These are phyloP conservation scores for Zosterops lateralis DNA, from an alignment of 2,113 vertebrate genomes.

Conservation along the genomic window DNA sequence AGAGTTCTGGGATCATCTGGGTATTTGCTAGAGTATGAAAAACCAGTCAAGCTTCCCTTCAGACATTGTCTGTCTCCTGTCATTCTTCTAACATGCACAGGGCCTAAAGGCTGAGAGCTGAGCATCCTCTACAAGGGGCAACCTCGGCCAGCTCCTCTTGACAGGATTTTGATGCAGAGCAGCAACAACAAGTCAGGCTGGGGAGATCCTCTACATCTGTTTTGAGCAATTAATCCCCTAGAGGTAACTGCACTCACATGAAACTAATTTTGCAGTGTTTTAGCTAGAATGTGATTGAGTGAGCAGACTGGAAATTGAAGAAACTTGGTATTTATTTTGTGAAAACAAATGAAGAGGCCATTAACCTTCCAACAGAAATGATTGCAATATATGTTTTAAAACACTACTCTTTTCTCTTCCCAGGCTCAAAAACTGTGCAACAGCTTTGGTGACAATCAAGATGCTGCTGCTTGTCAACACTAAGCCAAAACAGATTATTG, in stretches of 20 bases:
- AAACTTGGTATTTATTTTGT: conserved; percentile 30
- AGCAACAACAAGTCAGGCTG: neutral
- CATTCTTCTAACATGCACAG: neutral
- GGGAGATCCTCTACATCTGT: conserved; percentile 34
- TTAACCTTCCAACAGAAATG: conserved; percentile 6
- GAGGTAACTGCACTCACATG: conserved; percentile 39
- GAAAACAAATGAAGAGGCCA: conserved; percentile 44
- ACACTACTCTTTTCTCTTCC: neutral
- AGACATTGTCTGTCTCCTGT: neutral
- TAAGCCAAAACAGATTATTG: conserved; percentile 6
- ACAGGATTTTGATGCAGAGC: conserved; percentile 33
- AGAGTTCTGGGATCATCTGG: neutral
- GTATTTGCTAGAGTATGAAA: neutral
- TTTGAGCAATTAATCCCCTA: conserved; percentile 16
- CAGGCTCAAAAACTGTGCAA: neutral
- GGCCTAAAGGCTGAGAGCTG: neutral
- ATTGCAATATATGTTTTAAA: neutral
- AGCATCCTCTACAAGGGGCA: conserved; percentile 8
- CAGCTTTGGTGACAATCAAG: conserved; percentile 17
- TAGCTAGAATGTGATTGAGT: conserved; percentile 26
- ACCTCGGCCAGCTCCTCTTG: neutral
- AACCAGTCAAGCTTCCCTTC: neutral
- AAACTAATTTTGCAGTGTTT: conserved; percentile 45
- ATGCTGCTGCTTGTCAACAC: conserved; percentile 19
- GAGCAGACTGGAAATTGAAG: conserved; percentile 4